Percentiles rank a stretch among this genome's conserved stretches.
Conservation (phyloP, 2,113 vertebrate genomes). For the Romanogobio albipinnatus region DNA sequence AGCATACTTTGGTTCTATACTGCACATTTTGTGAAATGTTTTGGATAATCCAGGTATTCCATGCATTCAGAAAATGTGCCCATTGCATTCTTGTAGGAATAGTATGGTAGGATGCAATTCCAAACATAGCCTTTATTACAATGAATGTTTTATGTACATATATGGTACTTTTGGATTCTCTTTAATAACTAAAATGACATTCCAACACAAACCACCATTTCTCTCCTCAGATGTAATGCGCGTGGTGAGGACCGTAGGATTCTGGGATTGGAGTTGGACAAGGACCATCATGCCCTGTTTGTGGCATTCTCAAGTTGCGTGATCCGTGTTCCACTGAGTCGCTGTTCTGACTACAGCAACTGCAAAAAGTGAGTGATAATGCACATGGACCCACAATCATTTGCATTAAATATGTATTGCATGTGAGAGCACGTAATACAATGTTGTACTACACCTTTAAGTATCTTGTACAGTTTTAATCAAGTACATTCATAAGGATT, state of each 20-base stretch:
- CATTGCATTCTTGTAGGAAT: background rate
- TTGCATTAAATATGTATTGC: background rate
- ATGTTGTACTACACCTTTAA: conserved; percentile 4
- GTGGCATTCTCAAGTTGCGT: conserved; percentile 89
- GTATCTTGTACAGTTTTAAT: background rate
- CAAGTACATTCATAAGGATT: background rate
- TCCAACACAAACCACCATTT: background rate
- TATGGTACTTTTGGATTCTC: background rate
- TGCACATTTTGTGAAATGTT: background rate
- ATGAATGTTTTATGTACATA: background rate
- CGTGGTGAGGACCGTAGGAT: conserved; percentile 79
- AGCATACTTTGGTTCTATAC: background rate
- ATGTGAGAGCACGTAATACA: background rate
- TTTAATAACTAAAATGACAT: background rate
- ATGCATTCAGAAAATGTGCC: background rate
- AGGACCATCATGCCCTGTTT: conserved; percentile 83
- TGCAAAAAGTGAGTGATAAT: conserved; percentile 82
- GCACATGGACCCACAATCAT: background rate
- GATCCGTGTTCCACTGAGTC: conserved; percentile 84
- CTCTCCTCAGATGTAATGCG: conserved; percentile 78
- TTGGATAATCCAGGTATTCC: background rate
- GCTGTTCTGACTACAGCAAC: conserved; percentile 76
- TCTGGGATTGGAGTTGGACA: conserved; percentile 84
- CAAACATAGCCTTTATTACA: background rate
- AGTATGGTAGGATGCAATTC: background rate